These are phyloP conservation scores for Pogonognathellus flavescens DNA, from an alignment of 1,140 invertebrate species.

Conservation along the genomic window DNA sequence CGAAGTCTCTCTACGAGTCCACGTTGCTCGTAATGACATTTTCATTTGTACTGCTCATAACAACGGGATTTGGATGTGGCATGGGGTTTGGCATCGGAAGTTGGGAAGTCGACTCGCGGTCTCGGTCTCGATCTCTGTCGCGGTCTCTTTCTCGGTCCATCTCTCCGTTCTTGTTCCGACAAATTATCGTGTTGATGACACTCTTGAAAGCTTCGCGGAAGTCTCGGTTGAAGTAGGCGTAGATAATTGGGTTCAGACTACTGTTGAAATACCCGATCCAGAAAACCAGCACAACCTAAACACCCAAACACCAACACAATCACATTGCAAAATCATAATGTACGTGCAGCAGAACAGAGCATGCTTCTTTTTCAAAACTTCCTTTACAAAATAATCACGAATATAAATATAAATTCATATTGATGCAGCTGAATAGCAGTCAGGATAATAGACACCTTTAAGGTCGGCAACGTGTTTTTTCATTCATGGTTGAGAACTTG, in stretches of 20 bases:
- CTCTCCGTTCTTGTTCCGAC: constrained; percentile 54
- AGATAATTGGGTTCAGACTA: constrained; percentile 95
- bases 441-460: too few species aligned
- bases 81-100: constrained; percentile 39
- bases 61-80: too few species aligned
- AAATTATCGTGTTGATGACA: constrained; percentile 86
- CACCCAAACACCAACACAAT: too few species aligned
- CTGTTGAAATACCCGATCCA: constrained; percentile 99
- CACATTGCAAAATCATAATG: too few species aligned
- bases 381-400: too few species aligned
- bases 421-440: not conserved
- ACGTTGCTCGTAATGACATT: constrained; percentile 60
- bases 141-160: constrained; percentile 54
- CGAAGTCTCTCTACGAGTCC: constrained; percentile 2
- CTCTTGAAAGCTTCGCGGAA: constrained; percentile 98
- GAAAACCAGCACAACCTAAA: constrained; percentile 80
- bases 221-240: constrained; percentile 98
- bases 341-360: too few species aligned
- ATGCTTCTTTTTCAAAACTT: too few species aligned
- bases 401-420: too few species aligned
- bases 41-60: constrained; percentile 41
- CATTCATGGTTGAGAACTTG: too few species aligned
- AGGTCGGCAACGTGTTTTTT: too few species aligned
- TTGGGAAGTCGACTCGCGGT: not conserved
- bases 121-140: constrained; percentile 51